Conservation (phyloP, 2,888 invertebrate genomes). For the Dione juno region DNA sequence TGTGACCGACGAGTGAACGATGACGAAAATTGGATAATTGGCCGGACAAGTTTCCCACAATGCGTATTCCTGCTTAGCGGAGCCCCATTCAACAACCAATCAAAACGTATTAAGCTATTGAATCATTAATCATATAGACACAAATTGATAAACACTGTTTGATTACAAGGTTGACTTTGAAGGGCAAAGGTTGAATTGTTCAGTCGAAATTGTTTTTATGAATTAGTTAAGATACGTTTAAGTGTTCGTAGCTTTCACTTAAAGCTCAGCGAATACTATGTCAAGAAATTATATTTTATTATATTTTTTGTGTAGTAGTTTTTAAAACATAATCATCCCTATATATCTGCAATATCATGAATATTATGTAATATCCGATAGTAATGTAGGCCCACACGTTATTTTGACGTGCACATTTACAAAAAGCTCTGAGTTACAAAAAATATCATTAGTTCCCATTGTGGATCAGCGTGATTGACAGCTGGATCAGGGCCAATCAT, state of each 20-base stretch:
- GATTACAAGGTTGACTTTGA: slow-evolving; percentile 46
- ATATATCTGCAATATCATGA: slow-evolving; percentile 20
- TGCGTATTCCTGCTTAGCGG: slow-evolving; percentile 44
- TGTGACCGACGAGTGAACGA: slow-evolving; percentile 45
- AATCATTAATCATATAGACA: slow-evolving; percentile 50
- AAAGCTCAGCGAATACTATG: not conserved
- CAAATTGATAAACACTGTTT: slow-evolving; percentile 51
- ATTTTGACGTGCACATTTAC: slow-evolving; percentile 41
- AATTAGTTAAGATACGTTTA: slow-evolving; percentile 32
- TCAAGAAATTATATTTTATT: not conserved
- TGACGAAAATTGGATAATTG: slow-evolving; percentile 73
- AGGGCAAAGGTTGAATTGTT: slow-evolving; percentile 40
- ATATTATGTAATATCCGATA: slow-evolving; percentile 36
- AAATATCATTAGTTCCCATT: slow-evolving; percentile 62
- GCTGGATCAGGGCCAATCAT: slow-evolving; percentile 61
- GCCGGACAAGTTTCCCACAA: slow-evolving; percentile 58
- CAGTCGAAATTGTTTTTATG: slow-evolving; percentile 11
- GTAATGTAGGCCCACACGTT: slow-evolving; percentile 38
- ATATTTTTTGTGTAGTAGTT: not conserved
- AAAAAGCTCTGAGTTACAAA: slow-evolving; percentile 40
- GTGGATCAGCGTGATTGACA: slow-evolving; percentile 56
- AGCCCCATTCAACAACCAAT: slow-evolving; percentile 49
- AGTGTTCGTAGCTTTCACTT: slow-evolving; percentile 3
- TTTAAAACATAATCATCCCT: not conserved
- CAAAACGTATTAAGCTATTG: slow-evolving; percentile 48